Evolutionary conservation across 2,888 invertebrate genomes (phyloP), one percentile per base, ranked within the genome.

Genomic region (Lysandra coridon): DNA sequence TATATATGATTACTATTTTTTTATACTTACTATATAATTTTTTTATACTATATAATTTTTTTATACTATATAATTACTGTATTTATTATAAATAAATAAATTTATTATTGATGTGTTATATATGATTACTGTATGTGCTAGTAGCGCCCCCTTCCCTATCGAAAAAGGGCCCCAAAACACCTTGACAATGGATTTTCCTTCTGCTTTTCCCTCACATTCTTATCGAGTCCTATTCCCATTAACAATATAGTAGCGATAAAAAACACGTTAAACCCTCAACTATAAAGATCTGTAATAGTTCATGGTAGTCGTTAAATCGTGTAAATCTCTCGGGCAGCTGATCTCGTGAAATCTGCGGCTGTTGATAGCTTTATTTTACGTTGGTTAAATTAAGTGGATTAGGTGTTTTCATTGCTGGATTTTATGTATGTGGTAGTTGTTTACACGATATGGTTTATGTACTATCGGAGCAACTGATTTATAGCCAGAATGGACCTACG

Each of bases 351-450:
- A 69, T 69, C 4, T 69, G 69, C 23, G 69, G 64, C 64, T 69
- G 12, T 69, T 69, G 14, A 69, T 69, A 10, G 69, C 33, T 33
- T 69, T 69, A 69, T 37, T 69, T 37, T 69, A 69, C 33, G 33
- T 69, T 14, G 64, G 64, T 64, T 64, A 64, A 64, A 64, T 64
- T 64, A 64, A 64, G 64, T 64, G 64, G 64, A 30, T 64, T 64
- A 64, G 64, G 64, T 62, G 23, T 64, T 64, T 64, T 1, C 0
- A 64, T 30, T 64, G 30, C 64, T 23, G 64, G 64, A 23, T 64
- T 57, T 57, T 57, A 57, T 49, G 57, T 57, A 4, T 17, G 57
- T 57, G 57, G 57, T 57, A 57, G 14, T 17, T 57, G 17, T 57
- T 57, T 57, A 57, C 14, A 57, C 57, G 53, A 53, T 57, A 57